Evolutionary conservation across 2,113 vertebrate species (phyloP).

Genomic region (Shinisaurus crocodilurus): DNA sequence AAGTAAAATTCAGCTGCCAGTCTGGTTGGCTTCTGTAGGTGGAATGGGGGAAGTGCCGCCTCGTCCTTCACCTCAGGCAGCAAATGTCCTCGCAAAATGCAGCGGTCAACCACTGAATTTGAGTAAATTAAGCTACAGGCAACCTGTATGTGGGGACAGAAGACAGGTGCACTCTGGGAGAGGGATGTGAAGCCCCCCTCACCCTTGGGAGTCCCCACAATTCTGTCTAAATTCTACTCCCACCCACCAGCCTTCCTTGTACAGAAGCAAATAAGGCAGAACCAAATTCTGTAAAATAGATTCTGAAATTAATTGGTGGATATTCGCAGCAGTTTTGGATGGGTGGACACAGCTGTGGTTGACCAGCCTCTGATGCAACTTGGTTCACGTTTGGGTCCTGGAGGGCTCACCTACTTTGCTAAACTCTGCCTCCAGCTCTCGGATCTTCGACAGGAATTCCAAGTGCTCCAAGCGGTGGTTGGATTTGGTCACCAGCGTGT

Average conservation of each 20-base stretch:
- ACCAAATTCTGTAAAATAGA: not conserved
- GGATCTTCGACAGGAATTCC: constrained; percentile 81
- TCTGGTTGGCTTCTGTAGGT: no score
- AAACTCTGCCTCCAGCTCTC: constrained; percentile 80
- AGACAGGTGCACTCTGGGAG: not conserved
- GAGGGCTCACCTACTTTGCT: constrained; percentile 67
- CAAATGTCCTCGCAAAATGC: not conserved
- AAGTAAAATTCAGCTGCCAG: no score
- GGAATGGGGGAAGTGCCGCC: no score
- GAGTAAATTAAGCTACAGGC: not conserved
- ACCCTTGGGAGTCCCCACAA: not conserved
- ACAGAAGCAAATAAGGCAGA: not conserved
- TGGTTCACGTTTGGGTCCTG: fast-evolving
- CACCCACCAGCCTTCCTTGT: not conserved
- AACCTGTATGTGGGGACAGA: not conserved
- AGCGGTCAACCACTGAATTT: not conserved
- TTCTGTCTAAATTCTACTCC: not conserved
- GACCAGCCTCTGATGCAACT: no score
- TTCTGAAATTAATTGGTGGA: not conserved
- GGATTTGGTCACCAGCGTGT: constrained; percentile 88
- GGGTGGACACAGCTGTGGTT: not conserved
- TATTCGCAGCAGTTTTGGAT: not conserved
- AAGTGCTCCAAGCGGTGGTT: constrained; percentile 87
- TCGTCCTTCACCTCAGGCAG: no score
- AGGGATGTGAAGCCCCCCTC: not conserved